Evolutionary conservation across 2,113 vertebrate genomes (phyloP), one percentile per base, ranked within the genome.

Genomic region (Oreochromis tanganicae): DNA sequence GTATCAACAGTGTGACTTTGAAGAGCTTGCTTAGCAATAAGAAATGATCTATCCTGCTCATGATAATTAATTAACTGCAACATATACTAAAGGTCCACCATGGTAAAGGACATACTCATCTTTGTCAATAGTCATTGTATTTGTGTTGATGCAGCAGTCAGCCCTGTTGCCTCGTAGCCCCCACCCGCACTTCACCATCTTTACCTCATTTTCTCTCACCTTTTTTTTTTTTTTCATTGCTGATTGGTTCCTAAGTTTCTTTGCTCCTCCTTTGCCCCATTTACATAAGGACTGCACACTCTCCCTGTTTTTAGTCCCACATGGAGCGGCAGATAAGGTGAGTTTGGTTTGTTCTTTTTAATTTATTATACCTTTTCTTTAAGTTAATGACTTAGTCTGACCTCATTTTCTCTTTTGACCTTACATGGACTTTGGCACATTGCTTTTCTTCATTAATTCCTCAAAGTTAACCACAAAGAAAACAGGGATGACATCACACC

Each of bases 181-280:
- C 17, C 61, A 66, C 61, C 32, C 17, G 12, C 17, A 63, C 32
- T 63, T 12, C 61, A 66, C 61, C 10, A 38, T 3, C 36, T 38
- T 38, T 38, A 12, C 61, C 32, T 36, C 61, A 36, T 66, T n/a
- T 66, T 17, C 4, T 11, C 9, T 63, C 32, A 12, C 36, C 17
- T 3, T 11, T 63, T 24, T 63, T 32, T 32, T 32, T 32, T 5
- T 59, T 34, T 34, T 19, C 16, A 34, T 34, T 34, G 32, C 32
- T 34, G 32, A 34, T 34, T 34, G 32, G 32, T 32, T 32, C 29
- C 29, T 32, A 32, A 32, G 29, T 32, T 32, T 63, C 32, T 36
- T 63, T 36, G 16, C 9, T 36, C 32, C 0, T 32, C 36, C 32
- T 36, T 63, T 36, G 16, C 9, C 19, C 32, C 0, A 7, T 63